A percentile compares a stretch with the other conserved stretches of the same genome.
phyloP scores from a whole-genome alignment of 2,113 vertebrate genomes.

The Ciconia maguari region DNA sequence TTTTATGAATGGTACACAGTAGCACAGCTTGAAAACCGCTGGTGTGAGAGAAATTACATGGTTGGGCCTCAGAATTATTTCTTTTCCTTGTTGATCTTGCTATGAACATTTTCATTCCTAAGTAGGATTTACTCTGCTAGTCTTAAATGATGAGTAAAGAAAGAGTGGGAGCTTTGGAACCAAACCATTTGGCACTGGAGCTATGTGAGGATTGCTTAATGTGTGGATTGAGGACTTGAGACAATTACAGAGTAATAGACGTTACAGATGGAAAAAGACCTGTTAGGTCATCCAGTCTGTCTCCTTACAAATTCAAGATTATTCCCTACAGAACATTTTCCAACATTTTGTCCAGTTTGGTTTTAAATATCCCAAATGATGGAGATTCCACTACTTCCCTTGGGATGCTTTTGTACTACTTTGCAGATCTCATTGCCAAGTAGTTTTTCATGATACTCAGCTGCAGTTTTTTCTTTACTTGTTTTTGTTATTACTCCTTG shows the following conservation, averaged over 20 bases:
- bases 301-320: conserved; percentile 21
- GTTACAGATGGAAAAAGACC: conserved; percentile 42
- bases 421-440: neutral
- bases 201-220: neutral
- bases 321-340: conserved; percentile 25
- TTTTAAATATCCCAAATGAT: conserved; percentile 35
- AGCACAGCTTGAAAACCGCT: neutral
- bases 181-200: neutral
- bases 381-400: conserved; percentile 5
- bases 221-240: conserved; percentile 37
- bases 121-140: conserved; percentile 18
- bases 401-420: neutral
- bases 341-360: conserved; percentile 19
- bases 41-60: neutral
- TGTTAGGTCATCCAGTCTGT: conserved; percentile 36
- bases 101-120: conserved; percentile 1
- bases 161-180: conserved; percentile 28
- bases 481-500: neutral
- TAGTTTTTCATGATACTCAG: neutral
- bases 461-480: neutral
- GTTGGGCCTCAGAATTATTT: neutral
- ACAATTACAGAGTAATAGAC: conserved; percentile 21
- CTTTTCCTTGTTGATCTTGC: neutral
- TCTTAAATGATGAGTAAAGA: conserved; percentile 42
- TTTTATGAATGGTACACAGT: neutral